Evolutionary conservation across 2,888 invertebrate species (phyloP).

Genomic region (Julus scandinavius): DNA sequence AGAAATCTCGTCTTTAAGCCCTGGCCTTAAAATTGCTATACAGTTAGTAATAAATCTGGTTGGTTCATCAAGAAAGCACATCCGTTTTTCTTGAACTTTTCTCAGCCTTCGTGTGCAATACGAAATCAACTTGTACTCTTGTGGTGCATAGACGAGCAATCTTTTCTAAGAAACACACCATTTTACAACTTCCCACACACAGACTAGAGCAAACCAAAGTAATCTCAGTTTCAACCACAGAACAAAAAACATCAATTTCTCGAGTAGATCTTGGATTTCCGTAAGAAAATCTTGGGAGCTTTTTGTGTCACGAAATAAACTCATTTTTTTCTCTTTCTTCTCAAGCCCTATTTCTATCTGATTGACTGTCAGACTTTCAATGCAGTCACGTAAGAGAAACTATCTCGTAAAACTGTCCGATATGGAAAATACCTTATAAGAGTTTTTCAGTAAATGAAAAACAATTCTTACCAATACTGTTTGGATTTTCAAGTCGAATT

Average conservation of each 20-base stretch:
- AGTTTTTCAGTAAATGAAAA: not conserved
- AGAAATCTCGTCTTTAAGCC: constrained; percentile 14
- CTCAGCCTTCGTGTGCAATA: not conserved
- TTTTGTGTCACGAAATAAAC: not conserved
- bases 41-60: not conserved
- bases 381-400: not conserved
- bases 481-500: too few species aligned
- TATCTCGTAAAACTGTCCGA: not conserved
- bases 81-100: not conserved
- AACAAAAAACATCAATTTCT: constrained; percentile 40
- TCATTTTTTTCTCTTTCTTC: not conserved
- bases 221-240: constrained; percentile 8
- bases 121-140: not conserved
- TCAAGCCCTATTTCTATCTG: not conserved
- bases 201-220: not conserved
- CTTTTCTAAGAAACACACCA: not conserved
- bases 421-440: not conserved
- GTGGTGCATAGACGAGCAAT: not conserved
- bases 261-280: constrained; percentile 25
- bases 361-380: not conserved
- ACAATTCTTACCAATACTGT: too few species aligned
- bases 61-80: constrained; percentile 20
- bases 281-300: not conserved
- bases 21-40: constrained; percentile 9
- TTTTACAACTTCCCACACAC: not conserved